Percentiles rank a stretch among this genome's conserved stretches.
phyloP scores from a whole-genome alignment of 1,140 invertebrate species.

The Pogonomyrmex barbatus region DNA sequence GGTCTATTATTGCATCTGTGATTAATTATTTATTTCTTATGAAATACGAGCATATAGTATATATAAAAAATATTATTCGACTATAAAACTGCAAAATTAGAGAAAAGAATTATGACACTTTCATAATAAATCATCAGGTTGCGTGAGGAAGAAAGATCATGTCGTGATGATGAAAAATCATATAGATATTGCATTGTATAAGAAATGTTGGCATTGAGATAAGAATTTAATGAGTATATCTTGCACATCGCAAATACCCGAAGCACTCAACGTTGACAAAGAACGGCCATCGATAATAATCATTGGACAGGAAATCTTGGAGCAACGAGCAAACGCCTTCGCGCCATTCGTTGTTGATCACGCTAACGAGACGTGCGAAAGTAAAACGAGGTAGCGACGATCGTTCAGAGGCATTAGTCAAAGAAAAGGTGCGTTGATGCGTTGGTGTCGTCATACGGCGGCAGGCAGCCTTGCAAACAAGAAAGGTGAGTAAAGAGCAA shows the following conservation, averaged over 20 bases:
- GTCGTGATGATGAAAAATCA: neutral
- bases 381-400: conserved; percentile 60
- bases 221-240: conserved; percentile 6
- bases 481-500: conserved; percentile 68
- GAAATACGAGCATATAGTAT: neutral
- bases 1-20: neutral
- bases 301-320: neutral
- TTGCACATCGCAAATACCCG: neutral
- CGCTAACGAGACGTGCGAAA: conserved; percentile 67
- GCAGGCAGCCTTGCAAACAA: conserved; percentile 61
- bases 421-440: conserved; percentile 70
- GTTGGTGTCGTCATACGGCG: conserved; percentile 63
- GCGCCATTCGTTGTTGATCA: conserved; percentile 26
- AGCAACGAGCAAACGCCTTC: conserved; percentile 58
- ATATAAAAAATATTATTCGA: neutral
- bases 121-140: no score
- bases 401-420: conserved; percentile 54
- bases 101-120: neutral
- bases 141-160: neutral
- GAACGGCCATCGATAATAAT: conserved; percentile 33
- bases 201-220: no score
- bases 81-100: neutral
- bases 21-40: neutral
- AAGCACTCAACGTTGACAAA: conserved; percentile 34
- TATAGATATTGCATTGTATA: neutral